These are phyloP conservation scores for Nasonovia ribisnigri DNA, from an alignment of 2,888 invertebrate genomes.

Conservation along the genomic window DNA sequence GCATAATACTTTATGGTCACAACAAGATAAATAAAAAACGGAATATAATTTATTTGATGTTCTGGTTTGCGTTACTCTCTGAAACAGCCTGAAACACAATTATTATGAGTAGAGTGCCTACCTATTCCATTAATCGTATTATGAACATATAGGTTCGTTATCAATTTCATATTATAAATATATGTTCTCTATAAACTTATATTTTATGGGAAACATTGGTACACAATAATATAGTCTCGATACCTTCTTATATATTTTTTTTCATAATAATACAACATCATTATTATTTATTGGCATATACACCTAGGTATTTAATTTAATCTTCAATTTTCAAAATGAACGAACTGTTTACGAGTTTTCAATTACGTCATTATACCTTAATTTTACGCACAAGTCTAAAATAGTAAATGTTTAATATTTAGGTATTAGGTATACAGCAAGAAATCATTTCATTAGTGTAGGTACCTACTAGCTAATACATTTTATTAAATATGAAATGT, in stretches of 20 bases:
- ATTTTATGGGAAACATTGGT: background rate
- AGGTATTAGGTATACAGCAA: background rate
- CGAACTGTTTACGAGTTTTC: no score
- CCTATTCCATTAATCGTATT: background rate
- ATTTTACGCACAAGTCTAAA: background rate
- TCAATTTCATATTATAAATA: background rate
- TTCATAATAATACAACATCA: background rate
- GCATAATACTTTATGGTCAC: background rate
- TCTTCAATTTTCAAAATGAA: background rate
- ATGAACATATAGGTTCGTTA: background rate
- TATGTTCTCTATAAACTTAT: background rate
- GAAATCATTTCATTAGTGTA: background rate
- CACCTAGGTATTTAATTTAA: background rate
- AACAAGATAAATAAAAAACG: background rate
- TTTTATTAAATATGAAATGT: conserved; percentile 16
- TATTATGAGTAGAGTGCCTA: background rate
- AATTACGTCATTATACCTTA: background rate
- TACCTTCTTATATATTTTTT: background rate
- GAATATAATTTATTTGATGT: background rate
- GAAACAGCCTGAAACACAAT: background rate
- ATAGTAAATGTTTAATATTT: background rate
- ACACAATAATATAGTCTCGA: background rate
- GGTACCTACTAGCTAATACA: no score
- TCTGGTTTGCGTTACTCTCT: background rate
- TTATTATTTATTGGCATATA: background rate